These are phyloP conservation scores for Channa argus DNA, from an alignment of 2,113 vertebrate genomes.

Conservation along the genomic window DNA sequence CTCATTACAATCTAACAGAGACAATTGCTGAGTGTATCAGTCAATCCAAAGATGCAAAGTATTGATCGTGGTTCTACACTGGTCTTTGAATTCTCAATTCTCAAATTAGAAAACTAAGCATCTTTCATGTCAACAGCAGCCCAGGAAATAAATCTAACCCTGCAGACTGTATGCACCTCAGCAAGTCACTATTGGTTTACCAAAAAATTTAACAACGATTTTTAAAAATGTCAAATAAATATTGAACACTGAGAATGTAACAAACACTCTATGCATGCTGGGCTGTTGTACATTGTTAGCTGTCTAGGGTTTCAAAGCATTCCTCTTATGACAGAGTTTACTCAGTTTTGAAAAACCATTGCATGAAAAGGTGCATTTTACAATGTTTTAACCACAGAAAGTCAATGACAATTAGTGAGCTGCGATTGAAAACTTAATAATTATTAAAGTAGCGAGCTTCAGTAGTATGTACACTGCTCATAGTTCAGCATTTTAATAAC, in stretches of 20 bases:
- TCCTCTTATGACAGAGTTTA: neutral
- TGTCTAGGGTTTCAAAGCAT: neutral
- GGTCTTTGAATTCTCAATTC: constrained; percentile 32
- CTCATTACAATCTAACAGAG: constrained; percentile 68
- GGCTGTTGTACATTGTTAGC: neutral
- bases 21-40: constrained; percentile 59
- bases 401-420: neutral
- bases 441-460: neutral
- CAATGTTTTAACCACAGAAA: neutral
- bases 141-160: too few relatives aligned
- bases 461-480: too few relatives aligned
- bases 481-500: too few relatives aligned
- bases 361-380: neutral
- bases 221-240: constrained; percentile 40
- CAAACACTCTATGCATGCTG: constrained; percentile 5
- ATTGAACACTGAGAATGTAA: constrained; percentile 1
- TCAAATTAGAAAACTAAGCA: constrained; percentile 17
- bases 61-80: constrained; percentile 25
- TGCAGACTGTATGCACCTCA: neutral
- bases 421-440: neutral
- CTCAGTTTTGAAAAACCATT: neutral
- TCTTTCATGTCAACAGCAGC: constrained; percentile 12
- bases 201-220: constrained; percentile 6
- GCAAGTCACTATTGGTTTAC: constrained; percentile 19
- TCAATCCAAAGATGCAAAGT: constrained; percentile 30